These are phyloP conservation scores for Tauraco hartlaubi DNA, from an alignment of 2,797 vertebrate genomes.

Conservation along the genomic window DNA sequence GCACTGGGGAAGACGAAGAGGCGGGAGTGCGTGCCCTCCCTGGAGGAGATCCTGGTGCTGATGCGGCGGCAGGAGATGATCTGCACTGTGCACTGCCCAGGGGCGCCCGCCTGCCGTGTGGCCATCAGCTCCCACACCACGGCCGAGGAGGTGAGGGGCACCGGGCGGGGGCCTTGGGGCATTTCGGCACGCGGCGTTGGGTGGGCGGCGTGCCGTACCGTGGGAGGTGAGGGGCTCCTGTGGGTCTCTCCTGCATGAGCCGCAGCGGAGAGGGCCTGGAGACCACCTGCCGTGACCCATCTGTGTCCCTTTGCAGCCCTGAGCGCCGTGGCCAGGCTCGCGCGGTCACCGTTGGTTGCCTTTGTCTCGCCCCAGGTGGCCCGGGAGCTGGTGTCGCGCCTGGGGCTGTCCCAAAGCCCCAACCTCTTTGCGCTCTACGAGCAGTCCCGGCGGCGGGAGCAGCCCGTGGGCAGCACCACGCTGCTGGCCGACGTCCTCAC, in stretches of 20 bases:
- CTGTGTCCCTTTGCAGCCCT: constrained; percentile 68
- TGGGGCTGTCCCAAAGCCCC: constrained; percentile 90
- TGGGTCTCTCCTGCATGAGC: background rate
- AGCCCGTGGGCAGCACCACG: constrained; percentile 84
- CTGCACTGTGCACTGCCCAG: constrained; percentile 91
- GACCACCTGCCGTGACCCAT: background rate
- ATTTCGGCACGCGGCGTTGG: accelerated
- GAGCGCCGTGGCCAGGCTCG: constrained; percentile 26
- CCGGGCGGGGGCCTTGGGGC: background rate
- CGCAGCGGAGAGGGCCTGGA: accelerated
- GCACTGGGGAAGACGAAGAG: constrained; percentile 90
- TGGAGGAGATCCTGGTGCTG: constrained; percentile 94
- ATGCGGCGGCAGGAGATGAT: constrained; percentile 90
- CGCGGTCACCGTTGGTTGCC: constrained; percentile 2
- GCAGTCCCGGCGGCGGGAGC: constrained; percentile 88
- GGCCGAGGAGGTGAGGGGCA: constrained; percentile 88
- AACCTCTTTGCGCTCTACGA: constrained; percentile 93
- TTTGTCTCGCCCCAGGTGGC: constrained; percentile 86
- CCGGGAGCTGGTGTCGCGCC: constrained; percentile 87
- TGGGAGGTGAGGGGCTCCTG: background rate
- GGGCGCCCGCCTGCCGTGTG: constrained; percentile 87
- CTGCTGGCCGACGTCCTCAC: constrained; percentile 94
- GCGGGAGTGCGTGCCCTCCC: constrained; percentile 91
- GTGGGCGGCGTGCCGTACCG: accelerated
- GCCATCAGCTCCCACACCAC: constrained; percentile 95